Conservation (phyloP, 2,888 invertebrate genomes). For the Endotricha flammealis region DNA sequence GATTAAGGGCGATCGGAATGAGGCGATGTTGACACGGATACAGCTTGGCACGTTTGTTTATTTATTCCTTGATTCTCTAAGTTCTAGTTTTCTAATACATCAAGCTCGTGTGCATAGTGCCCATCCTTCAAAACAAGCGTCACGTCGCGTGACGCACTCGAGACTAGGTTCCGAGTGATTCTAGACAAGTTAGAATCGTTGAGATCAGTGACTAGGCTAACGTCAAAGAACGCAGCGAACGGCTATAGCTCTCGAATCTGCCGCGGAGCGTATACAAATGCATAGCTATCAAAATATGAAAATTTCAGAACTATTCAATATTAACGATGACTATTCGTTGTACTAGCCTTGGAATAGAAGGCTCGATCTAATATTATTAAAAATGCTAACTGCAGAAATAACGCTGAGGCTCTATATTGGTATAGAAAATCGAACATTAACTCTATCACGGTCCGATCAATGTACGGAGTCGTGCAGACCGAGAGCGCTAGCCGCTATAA, state of each 20-base stretch:
- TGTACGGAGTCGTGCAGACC: conserved; percentile 35
- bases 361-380: conserved; percentile 35
- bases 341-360: conserved; percentile 38
- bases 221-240: conserved; percentile 51
- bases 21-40: conserved; percentile 5
- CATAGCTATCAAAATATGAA: conserved; percentile 24
- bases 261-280: conserved; percentile 35
- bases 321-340: conserved; percentile 48
- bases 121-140: conserved; percentile 1
- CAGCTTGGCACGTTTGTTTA: conserved; percentile 9
- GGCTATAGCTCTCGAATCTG: conserved; percentile 59
- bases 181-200: conserved; percentile 49
- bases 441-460: conserved; percentile 17
- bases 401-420: conserved; percentile 33
- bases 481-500: conserved; percentile 67
- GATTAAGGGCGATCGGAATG: conserved; percentile 4
- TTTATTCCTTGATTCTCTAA: background rate
- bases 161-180: conserved; percentile 32
- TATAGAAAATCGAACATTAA: conserved; percentile 14
- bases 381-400: conserved; percentile 43
- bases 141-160: conserved; percentile 12
- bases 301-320: conserved; percentile 16
- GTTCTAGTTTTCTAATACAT: background rate
- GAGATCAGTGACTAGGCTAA: conserved; percentile 58
- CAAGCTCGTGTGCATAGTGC: conserved; percentile 1